These are phyloP conservation scores for Schmidtea mediterranea DNA, from an alignment of 1,140 invertebrate species.

Conservation along the genomic window DNA sequence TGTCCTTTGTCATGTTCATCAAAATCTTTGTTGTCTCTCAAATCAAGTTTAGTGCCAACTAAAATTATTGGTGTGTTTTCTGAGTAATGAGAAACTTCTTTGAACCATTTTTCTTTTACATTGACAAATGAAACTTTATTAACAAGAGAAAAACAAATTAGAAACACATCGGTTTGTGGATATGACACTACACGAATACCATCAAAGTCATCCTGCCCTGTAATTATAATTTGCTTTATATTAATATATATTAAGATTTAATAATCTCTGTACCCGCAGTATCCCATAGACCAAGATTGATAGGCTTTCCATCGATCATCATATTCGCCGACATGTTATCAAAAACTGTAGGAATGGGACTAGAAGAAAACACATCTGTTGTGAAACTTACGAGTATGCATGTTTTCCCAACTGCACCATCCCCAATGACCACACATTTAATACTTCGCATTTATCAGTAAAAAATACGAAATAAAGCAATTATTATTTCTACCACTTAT, in stretches of 20 bases:
- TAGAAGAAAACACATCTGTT: neutral
- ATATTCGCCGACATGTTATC: slow-evolving; percentile 55
- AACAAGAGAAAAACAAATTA: slow-evolving; percentile 8
- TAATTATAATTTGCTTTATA: slow-evolving; percentile 11
- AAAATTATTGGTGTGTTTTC: slow-evolving; percentile 31
- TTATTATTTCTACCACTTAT: no score
- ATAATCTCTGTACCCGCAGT: neutral
- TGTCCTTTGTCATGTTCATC: slow-evolving; percentile 7
- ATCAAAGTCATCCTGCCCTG: slow-evolving; percentile 53
- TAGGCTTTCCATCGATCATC: slow-evolving; percentile 93
- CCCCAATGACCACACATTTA: slow-evolving; percentile 5
- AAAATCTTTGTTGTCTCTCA: slow-evolving; percentile 30
- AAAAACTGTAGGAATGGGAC: slow-evolving; percentile 1
- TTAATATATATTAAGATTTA: neutral
- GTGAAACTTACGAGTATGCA: neutral
- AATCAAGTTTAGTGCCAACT: slow-evolving; percentile 39
- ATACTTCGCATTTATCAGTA: neutral
- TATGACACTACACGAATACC: slow-evolving; percentile 71
- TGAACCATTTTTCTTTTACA: slow-evolving; percentile 15
- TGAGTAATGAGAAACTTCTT: slow-evolving; percentile 30
- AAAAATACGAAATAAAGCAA: no score
- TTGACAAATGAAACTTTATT: slow-evolving; percentile 4
- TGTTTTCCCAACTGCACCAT: slow-evolving; percentile 3
- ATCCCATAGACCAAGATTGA: slow-evolving; percentile 45
- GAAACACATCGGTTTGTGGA: slow-evolving; percentile 44